phyloP scores from a whole-genome alignment of 2,888 invertebrate genomes.

The Xanthostigma xanthostigma region DNA sequence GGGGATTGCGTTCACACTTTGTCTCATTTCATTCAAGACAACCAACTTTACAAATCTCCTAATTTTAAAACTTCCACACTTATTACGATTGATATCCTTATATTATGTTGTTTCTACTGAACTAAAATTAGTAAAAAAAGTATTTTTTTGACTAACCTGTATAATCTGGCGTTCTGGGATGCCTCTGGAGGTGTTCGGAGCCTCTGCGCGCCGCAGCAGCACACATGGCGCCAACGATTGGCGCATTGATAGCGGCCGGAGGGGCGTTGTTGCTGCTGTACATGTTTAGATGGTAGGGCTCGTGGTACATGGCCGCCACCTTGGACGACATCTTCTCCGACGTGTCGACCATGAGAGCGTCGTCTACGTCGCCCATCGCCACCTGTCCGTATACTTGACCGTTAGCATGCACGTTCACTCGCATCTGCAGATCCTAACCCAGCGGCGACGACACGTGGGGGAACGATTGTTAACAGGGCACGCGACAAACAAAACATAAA shows the following conservation, averaged over 20 bases:
- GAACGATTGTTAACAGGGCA: neutral
- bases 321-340: slow-evolving; percentile 6
- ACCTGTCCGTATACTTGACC: slow-evolving; percentile 21
- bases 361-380: slow-evolving; percentile 22
- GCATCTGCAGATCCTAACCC: slow-evolving; percentile 17
- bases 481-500: neutral
- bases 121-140: too few species aligned
- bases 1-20: too few species aligned
- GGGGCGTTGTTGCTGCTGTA: slow-evolving; percentile 10
- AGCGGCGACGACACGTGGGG: too few species aligned
- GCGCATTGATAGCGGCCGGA: too few species aligned
- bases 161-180: slow-evolving; percentile 1
- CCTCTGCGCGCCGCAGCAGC: neutral
- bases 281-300: slow-evolving; percentile 22
- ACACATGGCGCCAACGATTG: neutral
- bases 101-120: too few species aligned
- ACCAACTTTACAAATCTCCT: too few species aligned
- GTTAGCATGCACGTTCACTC: slow-evolving; percentile 17
- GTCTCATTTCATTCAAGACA: too few species aligned
- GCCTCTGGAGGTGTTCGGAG: neutral
- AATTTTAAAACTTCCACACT: too few species aligned
- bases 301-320: slow-evolving; percentile 23
- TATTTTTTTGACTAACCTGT: neutral
- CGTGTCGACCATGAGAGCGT: slow-evolving; percentile 12
- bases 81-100: too few species aligned